Base-by-base conservation (phyloP, 2,888 invertebrate species). In the Chamaedrilus cognettii region DNA sequence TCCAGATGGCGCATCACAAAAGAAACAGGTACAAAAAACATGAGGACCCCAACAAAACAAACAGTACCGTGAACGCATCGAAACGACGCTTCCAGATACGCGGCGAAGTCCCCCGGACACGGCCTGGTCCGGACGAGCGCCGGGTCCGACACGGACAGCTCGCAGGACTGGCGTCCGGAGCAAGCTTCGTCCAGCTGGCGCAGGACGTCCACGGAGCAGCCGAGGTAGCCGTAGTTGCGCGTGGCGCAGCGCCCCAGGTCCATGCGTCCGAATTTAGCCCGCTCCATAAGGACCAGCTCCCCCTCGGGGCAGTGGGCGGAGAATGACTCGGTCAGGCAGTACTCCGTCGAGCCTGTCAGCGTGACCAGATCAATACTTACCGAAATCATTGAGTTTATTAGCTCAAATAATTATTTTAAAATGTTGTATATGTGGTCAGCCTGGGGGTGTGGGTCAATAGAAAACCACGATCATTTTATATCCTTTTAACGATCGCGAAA, bases 91-190 rank as follows among this genome's bases (percentile, higher is more conserved):
- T 70, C 64, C 31, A 73, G 69, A 60, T 72, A 73, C 30, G 71
- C 64, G 5, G 71, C 56, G 63, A 73, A 73, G 51, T 73, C 71
- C 15, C 59, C 55, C 0, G 73, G 71, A 30, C 73, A 73, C 2
- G 73, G 73, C 56, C 69, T 65, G 15, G 73, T 73, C 11, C 69
- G 52, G 26, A 73, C 70, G 32, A 73, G 58, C 15, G 61, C 50
- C 0, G 70, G 65, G 32, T 73, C 73, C 0, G 73, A 71, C 15
- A 70, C 71, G 35, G 68, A 68, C 67, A 73, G 34, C 42, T 65
- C 67, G 52, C 73, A 73, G 11, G 57, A 42, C 33, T 64, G 59
- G 33, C 64, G 49, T 15, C 71, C 71, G 3, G 71, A 72, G 32
- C 73, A 73, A 35, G 52, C 60, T 19, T 59, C 55, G 60, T 72